Evolutionary conservation across 2,888 invertebrate genomes (phyloP).

Genomic region (Fragum whitleyi): DNA sequence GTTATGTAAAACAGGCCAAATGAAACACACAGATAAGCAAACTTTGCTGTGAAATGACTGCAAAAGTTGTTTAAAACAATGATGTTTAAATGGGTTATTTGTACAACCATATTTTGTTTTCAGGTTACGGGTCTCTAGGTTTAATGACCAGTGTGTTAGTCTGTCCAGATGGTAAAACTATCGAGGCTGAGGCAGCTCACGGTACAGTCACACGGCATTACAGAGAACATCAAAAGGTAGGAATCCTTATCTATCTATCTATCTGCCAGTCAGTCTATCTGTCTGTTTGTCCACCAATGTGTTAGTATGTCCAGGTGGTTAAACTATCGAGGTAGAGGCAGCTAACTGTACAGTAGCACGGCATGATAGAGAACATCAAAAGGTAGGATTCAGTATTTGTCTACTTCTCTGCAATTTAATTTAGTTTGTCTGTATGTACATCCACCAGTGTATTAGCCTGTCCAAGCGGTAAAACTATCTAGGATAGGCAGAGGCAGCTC

Average conservation of each 20-base stretch:
- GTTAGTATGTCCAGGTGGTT: constrained; percentile 87
- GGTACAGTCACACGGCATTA: constrained; percentile 88
- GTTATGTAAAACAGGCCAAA: no score
- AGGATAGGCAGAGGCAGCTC: constrained; percentile 88
- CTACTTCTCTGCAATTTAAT: no score
- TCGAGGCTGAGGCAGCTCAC: constrained; percentile 88
- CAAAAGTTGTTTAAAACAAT: no score
- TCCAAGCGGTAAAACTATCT: constrained; percentile 88
- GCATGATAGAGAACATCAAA: constrained; percentile 91
- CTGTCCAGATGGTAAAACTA: constrained; percentile 88
- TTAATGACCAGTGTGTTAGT: constrained; percentile 89
- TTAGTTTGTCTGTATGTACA: no score
- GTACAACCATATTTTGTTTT: not conserved
- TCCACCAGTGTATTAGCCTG: constrained; percentile 87
- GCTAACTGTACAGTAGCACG: constrained; percentile 88
- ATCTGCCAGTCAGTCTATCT: no score
- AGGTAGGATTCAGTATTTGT: no score
- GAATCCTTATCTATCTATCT: no score
- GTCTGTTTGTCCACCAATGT: no score
- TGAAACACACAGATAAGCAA: no score
- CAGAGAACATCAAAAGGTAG: constrained; percentile 91
- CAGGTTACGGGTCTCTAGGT: constrained; percentile 91
- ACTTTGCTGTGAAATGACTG: no score
- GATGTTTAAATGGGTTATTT: no score
- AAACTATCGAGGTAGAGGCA: constrained; percentile 88